A percentile compares a stretch with the other conserved stretches of the same genome.
phyloP scores from a whole-genome alignment of 2,113 vertebrate species.

The Daboia siamensis region DNA sequence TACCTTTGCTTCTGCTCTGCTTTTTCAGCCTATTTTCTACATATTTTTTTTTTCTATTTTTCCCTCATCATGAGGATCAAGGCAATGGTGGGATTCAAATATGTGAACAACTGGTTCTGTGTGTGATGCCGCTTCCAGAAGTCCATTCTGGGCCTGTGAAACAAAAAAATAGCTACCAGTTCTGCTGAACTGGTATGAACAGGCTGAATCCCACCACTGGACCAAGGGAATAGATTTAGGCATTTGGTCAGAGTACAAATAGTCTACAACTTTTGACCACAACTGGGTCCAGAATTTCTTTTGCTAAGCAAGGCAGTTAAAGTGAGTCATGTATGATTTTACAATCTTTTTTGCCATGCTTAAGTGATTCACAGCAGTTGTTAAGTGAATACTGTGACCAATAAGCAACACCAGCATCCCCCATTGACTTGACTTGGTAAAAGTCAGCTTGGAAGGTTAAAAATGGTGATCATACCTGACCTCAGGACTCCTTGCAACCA shows the following conservation, averaged over 20 bases:
- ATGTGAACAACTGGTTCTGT: no score
- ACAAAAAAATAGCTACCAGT: no score
- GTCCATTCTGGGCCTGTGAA: no score
- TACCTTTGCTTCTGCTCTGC: not conserved
- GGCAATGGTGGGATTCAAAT: no score
- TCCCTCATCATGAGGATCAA: not conserved
- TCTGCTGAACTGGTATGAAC: no score
- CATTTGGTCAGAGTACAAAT: not conserved
- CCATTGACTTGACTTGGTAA: not conserved
- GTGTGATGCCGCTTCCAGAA: no score
- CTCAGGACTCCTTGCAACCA: not conserved
- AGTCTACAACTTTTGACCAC: not conserved
- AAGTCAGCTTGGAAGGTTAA: not conserved
- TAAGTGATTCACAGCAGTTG: not conserved
- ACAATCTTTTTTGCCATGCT: not conserved
- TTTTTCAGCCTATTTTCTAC: not conserved
- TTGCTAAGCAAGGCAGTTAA: not conserved
- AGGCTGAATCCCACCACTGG: no score
- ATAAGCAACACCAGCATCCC: not conserved
- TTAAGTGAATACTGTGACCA: not conserved
- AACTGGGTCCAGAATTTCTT: not conserved
- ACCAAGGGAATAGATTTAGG: not conserved
- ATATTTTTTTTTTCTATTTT: not conserved
- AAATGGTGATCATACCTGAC: not conserved
- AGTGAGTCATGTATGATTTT: not conserved